Conservation (phyloP, 2,888 invertebrate species). For the Nemapogon koenigi region DNA sequence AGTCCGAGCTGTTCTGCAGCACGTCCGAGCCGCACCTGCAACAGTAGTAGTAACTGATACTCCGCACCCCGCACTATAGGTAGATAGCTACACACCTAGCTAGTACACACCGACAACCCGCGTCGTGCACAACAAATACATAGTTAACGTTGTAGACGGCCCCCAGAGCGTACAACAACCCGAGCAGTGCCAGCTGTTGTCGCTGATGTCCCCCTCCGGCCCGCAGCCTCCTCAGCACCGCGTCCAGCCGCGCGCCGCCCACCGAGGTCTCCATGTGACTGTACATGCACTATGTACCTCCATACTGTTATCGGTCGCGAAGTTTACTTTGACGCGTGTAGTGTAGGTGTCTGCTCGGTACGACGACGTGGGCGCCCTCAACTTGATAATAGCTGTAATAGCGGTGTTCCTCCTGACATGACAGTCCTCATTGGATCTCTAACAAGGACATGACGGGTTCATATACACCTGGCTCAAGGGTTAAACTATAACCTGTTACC, state of each 20-base stretch:
- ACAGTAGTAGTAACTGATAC: constrained; percentile 24
- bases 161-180: constrained; percentile 51
- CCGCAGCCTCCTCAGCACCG: constrained; percentile 43
- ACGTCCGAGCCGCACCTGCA: constrained; percentile 18
- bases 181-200: constrained; percentile 40
- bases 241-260: constrained; percentile 52
- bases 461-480: no score
- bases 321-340: no score
- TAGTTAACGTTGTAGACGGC: constrained; percentile 56
- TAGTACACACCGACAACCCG: constrained; percentile 37
- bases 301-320: no score
- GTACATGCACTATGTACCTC: no score
- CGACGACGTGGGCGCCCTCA: no score
- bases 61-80: constrained; percentile 24
- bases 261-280: no score
- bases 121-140: constrained; percentile 50
- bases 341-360: no score
- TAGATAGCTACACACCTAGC: constrained; percentile 8
- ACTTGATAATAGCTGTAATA: no score
- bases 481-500: no score
- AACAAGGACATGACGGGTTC: no score
- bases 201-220: constrained; percentile 56
- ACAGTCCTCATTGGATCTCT: no score
- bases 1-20: constrained; percentile 33
- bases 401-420: no score